Evolutionary conservation across 2,113 vertebrate species (phyloP).

Genomic region (Vireo altiloquus): DNA sequence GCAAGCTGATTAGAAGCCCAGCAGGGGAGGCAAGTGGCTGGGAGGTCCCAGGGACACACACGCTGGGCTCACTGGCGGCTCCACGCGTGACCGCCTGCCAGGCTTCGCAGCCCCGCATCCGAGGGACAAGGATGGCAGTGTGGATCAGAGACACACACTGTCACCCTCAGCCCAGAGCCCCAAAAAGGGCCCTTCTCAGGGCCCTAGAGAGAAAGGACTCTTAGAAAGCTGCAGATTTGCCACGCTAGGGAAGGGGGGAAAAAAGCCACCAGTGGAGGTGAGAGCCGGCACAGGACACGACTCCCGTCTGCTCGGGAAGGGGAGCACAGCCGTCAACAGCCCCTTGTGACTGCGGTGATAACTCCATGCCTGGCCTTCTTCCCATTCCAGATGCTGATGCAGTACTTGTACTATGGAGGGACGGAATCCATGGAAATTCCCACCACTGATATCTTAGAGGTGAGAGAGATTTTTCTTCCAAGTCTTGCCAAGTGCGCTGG

Average conservation of each 20-base stretch:
- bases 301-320: neutral
- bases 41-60: neutral
- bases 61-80: neutral
- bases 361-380: neutral
- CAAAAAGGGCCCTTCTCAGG: neutral
- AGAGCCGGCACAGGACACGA: neutral
- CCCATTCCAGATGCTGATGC: conserved; percentile 90
- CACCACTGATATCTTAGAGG: conserved; percentile 87
- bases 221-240: neutral
- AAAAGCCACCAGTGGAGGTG: neutral
- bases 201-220: neutral
- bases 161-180: neutral
- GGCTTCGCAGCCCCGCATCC: neutral
- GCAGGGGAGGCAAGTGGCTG: neutral
- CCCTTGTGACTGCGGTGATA: neutral
- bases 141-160: neutral
- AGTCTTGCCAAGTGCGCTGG: neutral
- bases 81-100: neutral
- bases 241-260: neutral
- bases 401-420: conserved; percentile 94
- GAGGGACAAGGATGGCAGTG: neutral
- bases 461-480: conserved; percentile 69
- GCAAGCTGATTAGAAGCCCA: conserved; percentile 20
- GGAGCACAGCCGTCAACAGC: neutral
- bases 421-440: conserved; percentile 87